Percentiles rank a stretch among this genome's conserved stretches.
Conservation (phyloP, 2,113 vertebrate species). For the Muscicapa adusta region DNA sequence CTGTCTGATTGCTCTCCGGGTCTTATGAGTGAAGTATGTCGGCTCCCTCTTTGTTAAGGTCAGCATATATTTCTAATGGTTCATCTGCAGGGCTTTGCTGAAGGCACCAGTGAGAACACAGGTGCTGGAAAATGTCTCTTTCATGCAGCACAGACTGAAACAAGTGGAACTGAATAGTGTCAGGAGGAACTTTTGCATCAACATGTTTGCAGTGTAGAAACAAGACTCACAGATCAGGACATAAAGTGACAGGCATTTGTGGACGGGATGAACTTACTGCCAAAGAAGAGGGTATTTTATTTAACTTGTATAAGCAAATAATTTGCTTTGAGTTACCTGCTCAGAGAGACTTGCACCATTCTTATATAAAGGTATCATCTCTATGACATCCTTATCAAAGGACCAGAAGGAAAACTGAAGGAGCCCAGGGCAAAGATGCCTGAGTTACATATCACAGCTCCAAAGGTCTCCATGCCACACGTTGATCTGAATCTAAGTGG, state of each 20-base stretch:
- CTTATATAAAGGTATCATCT: background rate
- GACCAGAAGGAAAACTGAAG: slow-evolving; percentile 49
- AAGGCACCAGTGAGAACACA: slow-evolving; percentile 64
- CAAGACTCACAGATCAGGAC: background rate
- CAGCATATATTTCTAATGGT: slow-evolving; percentile 74
- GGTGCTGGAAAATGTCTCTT: slow-evolving; percentile 72
- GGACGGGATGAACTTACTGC: background rate
- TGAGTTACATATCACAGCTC: background rate
- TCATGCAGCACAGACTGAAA: slow-evolving; percentile 6
- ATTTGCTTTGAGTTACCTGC: background rate
- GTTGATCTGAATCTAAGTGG: slow-evolving; percentile 38
- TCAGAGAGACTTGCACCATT: background rate
- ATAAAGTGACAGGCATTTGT: background rate
- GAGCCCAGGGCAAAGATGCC: background rate
- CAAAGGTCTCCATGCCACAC: background rate
- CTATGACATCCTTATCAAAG: background rate
- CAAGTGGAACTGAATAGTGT: slow-evolving; percentile 2
- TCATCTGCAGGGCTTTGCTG: slow-evolving; percentile 72
- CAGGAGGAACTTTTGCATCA: slow-evolving; percentile 28
- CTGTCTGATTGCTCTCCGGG: slow-evolving; percentile 67
- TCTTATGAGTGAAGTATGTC: slow-evolving; percentile 74
- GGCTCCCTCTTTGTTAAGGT: slow-evolving; percentile 69
- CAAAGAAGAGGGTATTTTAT: background rate
- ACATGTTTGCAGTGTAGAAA: background rate
- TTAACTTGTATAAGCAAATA: background rate